These are phyloP conservation scores for Pterostichus madidus DNA, from an alignment of 2,888 invertebrate species.

Conservation along the genomic window DNA sequence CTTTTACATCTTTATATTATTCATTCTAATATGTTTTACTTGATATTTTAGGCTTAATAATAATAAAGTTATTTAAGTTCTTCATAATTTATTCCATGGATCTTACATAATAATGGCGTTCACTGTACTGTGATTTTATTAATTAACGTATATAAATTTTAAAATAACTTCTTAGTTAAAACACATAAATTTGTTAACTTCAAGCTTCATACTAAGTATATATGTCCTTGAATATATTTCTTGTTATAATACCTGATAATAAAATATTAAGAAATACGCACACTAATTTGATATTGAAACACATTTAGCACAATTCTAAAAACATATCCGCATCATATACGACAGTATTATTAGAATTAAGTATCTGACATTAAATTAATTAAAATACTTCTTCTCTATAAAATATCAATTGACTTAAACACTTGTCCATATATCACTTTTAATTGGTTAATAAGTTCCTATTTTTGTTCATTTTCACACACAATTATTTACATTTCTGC, in stretches of 20 bases:
- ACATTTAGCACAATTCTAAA: conserved; percentile 61
- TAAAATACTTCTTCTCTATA: conserved; percentile 59
- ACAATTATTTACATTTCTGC: conserved; percentile 48
- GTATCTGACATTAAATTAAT: conserved; percentile 58
- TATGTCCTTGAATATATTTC: conserved; percentile 25
- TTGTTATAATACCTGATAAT: conserved; percentile 33
- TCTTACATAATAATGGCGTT: not conserved
- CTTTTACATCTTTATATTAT: conserved; percentile 15
- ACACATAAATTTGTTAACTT: conserved; percentile 48
- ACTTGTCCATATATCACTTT: conserved; percentile 58
- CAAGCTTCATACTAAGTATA: conserved; percentile 52
- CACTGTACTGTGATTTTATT: conserved; percentile 2
- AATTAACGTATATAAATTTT: conserved; percentile 19
- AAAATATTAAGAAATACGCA: conserved; percentile 53
- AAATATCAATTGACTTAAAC: conserved; percentile 66
- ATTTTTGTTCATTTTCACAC: conserved; percentile 53
- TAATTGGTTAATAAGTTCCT: conserved; percentile 57
- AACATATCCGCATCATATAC: conserved; percentile 54
- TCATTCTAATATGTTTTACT: conserved; percentile 25
- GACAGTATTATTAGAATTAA: conserved; percentile 58
- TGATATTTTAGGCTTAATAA: conserved; percentile 25
- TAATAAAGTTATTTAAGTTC: conserved; percentile 33
- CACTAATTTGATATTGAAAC: conserved; percentile 53
- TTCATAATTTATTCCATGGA: conserved; percentile 11
- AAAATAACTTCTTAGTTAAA: conserved; percentile 15